Conservation (phyloP, 2,797 vertebrate species). For the Clarias laeviceps region DNA sequence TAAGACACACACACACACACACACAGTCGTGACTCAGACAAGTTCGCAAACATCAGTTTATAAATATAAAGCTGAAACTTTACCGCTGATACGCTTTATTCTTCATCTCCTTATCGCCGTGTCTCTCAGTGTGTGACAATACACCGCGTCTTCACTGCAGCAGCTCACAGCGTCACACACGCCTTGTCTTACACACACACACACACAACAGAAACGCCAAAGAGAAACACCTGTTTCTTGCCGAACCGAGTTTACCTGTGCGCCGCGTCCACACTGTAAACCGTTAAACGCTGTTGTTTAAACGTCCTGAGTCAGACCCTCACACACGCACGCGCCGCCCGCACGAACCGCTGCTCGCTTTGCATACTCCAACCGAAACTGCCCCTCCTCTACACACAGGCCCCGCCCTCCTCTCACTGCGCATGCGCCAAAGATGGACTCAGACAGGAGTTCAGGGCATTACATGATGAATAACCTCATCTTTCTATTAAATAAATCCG, state of each 20-base stretch:
- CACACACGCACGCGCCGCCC: conserved; percentile 13
- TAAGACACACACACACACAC: background rate
- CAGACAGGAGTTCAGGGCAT: background rate
- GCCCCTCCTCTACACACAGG: conserved; percentile 34
- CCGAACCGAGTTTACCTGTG: background rate
- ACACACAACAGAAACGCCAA: no score
- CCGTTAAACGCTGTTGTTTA: background rate
- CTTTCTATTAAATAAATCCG: background rate
- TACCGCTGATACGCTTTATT: conserved; percentile 40
- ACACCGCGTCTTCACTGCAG: conserved; percentile 31
- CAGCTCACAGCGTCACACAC: conserved; percentile 28
- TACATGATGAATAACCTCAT: background rate
- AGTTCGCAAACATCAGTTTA: background rate
- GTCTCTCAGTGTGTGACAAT: conserved; percentile 20
- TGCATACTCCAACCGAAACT: conserved; percentile 51
- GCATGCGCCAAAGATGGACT: conserved; percentile 30
- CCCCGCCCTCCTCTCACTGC: conserved; percentile 52
- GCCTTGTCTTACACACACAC: background rate
- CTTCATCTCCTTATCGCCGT: conserved; percentile 27
- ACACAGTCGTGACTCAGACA: background rate
- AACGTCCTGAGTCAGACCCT: background rate
- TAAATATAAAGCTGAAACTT: conserved; percentile 36
- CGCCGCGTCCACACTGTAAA: background rate
- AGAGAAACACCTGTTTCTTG: background rate
- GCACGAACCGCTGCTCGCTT: conserved; percentile 38